Conservation (phyloP, 2,113 vertebrate species). For the Illadopsis cleaveri region DNA sequence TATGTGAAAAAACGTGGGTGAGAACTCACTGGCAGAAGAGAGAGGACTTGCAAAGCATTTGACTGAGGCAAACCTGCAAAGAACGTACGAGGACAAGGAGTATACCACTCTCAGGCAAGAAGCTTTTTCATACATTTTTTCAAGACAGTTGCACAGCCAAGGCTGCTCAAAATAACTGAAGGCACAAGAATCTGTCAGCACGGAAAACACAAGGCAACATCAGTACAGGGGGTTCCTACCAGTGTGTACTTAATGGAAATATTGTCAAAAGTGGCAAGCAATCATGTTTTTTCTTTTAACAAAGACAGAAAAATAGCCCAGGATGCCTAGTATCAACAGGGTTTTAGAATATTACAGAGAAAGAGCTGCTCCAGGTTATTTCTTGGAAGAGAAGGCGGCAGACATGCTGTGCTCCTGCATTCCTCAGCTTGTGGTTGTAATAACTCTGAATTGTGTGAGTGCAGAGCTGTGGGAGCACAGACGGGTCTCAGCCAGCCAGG, state of each 20-base stretch:
- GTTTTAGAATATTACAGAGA: not conserved
- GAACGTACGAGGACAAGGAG: constrained; percentile 1
- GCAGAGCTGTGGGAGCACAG: not conserved
- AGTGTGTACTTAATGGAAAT: not conserved
- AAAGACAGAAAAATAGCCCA: not conserved
- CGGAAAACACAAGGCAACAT: not conserved
- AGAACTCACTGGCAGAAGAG: not conserved
- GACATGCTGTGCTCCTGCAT: constrained; percentile 44
- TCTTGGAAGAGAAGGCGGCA: constrained; percentile 40
- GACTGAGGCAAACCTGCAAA: constrained; percentile 3
- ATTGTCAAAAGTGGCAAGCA: not conserved
- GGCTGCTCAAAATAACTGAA: not conserved
- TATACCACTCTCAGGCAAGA: not conserved
- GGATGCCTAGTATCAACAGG: not conserved
- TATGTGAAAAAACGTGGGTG: not conserved
- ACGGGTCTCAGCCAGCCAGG: not conserved
- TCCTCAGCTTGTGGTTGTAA: constrained; percentile 47
- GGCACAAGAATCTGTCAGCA: constrained; percentile 30
- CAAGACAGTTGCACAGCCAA: not conserved
- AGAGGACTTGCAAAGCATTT: not conserved
- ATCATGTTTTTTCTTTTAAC: not conserved
- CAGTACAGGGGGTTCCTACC: not conserved
- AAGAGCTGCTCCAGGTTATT: constrained; percentile 37
- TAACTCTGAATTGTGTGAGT: not conserved
- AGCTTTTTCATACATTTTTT: not conserved